A percentile compares a stretch with the other conserved stretches of the same genome.
Conservation (phyloP, 2,797 vertebrate genomes). For the Falco concolor region DNA sequence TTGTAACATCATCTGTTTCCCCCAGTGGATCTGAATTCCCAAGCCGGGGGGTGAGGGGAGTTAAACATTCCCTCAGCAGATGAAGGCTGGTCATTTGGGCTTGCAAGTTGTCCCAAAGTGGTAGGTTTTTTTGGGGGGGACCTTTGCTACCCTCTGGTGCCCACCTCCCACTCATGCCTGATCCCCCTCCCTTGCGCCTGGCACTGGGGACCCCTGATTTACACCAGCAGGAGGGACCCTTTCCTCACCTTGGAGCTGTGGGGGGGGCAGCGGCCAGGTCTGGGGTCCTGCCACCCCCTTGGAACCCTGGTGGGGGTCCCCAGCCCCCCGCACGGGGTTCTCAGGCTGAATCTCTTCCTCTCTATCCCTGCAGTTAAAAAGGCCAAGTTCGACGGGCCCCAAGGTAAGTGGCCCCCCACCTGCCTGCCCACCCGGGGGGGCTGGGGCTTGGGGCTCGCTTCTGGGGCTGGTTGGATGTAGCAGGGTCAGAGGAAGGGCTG, state of each 20-base stretch:
- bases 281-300: not conserved
- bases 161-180: not conserved
- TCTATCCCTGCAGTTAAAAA: conserved; percentile 89
- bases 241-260: not conserved
- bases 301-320: not conserved
- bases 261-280: too few species aligned
- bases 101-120: not conserved
- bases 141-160: not conserved
- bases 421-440: not conserved
- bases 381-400: conserved; percentile 94
- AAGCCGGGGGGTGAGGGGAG: fast-evolving
- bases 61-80: not conserved
- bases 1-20: not conserved
- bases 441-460: fast-evolving
- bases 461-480: not conserved
- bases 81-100: not conserved
- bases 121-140: not conserved
- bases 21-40: not conserved
- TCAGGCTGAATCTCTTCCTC: not conserved
- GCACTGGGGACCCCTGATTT: not conserved
- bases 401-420: conserved; percentile 80
- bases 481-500: not conserved
- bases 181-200: not conserved
- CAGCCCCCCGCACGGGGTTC: fast-evolving
- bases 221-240: not conserved